Percentiles rank a stretch among this genome's conserved stretches.
Evolutionary conservation across 2,888 invertebrate genomes (phyloP).

Genomic region (Mactromeris polynyma): DNA sequence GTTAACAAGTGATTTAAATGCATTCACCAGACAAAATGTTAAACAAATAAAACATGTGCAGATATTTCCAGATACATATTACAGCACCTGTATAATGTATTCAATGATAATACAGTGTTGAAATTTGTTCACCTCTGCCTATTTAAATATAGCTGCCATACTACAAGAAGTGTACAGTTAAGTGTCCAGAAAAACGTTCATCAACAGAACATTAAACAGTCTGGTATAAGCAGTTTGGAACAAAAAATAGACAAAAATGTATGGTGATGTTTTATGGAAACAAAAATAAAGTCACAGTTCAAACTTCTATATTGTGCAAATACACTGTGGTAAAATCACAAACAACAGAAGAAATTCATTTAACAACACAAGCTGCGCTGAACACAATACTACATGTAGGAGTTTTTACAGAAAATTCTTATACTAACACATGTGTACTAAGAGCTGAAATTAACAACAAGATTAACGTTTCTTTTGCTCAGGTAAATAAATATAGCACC

Average conservation of each 20-base stretch:
- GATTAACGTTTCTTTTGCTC: background rate
- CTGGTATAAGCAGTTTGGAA: background rate
- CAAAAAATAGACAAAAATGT: background rate
- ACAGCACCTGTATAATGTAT: background rate
- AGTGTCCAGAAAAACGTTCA: background rate
- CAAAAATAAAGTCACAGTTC: background rate
- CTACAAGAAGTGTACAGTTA: slow-evolving; percentile 14
- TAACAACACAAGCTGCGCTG: background rate
- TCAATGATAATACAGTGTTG: background rate
- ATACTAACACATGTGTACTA: background rate
- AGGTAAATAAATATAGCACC: slow-evolving; percentile 8
- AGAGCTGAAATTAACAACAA: background rate
- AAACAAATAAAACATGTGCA: background rate
- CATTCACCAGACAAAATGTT: background rate
- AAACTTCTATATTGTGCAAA: background rate
- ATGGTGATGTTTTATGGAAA: background rate
- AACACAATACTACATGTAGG: background rate
- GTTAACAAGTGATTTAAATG: background rate
- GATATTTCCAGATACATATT: background rate
- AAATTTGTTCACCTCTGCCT: background rate
- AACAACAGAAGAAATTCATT: background rate
- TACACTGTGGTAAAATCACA: background rate
- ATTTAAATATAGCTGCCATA: slow-evolving; percentile 17
- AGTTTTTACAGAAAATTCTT: background rate
- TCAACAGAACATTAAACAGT: background rate